Conservation (phyloP, 2,888 invertebrate species). For the Diarsia dahlii region DNA sequence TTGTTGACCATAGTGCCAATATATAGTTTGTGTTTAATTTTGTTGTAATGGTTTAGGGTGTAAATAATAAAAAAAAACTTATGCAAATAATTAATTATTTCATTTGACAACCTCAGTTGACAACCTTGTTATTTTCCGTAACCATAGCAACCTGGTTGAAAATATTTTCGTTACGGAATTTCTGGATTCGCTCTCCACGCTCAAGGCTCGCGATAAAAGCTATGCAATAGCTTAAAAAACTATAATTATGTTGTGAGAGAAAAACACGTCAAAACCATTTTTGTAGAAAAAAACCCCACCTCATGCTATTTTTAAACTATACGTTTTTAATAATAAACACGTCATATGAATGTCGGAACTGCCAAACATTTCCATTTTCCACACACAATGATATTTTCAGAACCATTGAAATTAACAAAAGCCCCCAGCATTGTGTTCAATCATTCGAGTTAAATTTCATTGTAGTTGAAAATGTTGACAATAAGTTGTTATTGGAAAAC, state of each 20-base stretch:
- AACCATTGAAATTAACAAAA: conserved; percentile 53
- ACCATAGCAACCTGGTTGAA: too few relatives aligned
- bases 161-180: too few relatives aligned
- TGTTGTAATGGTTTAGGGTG: background rate
- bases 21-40: too few relatives aligned
- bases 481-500: conserved; percentile 41
- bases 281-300: background rate
- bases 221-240: too few relatives aligned
- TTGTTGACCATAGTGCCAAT: conserved; percentile 23
- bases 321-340: conserved; percentile 10
- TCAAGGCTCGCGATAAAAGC: too few relatives aligned
- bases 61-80: background rate
- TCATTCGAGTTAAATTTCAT: conserved; percentile 45
- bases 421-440: conserved; percentile 41
- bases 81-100: too few relatives aligned
- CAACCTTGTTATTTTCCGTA: too few relatives aligned
- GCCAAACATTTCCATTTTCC: conserved; percentile 13
- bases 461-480: conserved; percentile 44
- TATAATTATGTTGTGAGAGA: background rate
- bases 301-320: background rate
- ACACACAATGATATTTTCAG: conserved; percentile 39
- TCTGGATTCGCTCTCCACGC: too few relatives aligned
- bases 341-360: conserved; percentile 13
- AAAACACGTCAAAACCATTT: background rate
- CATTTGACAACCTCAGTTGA: too few relatives aligned